Percentiles rank a stretch among this genome's conserved stretches.
phyloP scores from a whole-genome alignment of 2,888 invertebrate genomes.

The Lepeophtheirus nordmannii region DNA sequence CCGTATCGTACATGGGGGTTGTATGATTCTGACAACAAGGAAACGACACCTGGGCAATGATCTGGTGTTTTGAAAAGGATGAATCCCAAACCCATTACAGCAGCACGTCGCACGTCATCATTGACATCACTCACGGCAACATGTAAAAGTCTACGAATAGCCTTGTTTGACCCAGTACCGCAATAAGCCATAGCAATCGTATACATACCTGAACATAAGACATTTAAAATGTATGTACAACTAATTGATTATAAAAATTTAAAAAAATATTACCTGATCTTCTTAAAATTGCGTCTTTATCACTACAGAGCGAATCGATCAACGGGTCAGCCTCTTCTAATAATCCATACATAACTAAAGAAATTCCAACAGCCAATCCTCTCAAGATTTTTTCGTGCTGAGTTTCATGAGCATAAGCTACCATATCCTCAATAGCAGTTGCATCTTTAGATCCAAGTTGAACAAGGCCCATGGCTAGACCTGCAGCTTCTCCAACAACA shows the following conservation, averaged over 20 bases:
- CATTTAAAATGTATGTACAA: background rate
- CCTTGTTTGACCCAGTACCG: constrained; percentile 92
- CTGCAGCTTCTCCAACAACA: constrained; percentile 95
- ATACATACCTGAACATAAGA: constrained; percentile 57
- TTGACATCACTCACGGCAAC: constrained; percentile 97
- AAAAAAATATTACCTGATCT: constrained; percentile 5
- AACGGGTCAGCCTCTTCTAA: constrained; percentile 90
- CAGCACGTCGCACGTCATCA: constrained; percentile 93
- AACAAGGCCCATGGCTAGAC: constrained; percentile 97
- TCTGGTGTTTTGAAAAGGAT: constrained; percentile 62
- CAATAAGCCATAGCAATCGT: constrained; percentile 96
- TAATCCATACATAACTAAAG: constrained; percentile 89
- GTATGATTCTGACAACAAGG: constrained; percentile 90
- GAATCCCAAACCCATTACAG: constrained; percentile 96
- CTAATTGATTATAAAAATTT: background rate
- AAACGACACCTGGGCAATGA: constrained; percentile 54
- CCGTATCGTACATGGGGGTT: constrained; percentile 98
- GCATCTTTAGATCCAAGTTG: constrained; percentile 90
- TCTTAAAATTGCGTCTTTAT: constrained; percentile 44
- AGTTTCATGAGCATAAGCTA: constrained; percentile 49
- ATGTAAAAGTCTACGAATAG: constrained; percentile 80
- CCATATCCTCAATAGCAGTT: constrained; percentile 82
- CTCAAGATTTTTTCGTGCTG: constrained; percentile 96
- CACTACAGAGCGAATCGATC: constrained; percentile 42
- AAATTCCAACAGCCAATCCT: constrained; percentile 88